Conservation (phyloP, 2,888 invertebrate species). For the Crocallis elinguaria region DNA sequence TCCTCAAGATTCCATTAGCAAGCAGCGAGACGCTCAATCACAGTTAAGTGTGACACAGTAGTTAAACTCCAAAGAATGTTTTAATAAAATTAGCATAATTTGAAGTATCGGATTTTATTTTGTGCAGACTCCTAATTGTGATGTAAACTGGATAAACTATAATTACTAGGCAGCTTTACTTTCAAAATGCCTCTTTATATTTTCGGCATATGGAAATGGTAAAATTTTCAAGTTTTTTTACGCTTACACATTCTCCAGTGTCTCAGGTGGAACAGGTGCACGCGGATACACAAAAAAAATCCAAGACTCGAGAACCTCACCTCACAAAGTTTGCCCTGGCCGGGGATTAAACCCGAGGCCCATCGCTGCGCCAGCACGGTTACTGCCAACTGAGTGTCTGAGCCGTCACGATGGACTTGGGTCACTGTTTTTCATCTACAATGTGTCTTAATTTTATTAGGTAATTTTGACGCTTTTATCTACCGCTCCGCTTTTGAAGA, state of each 20-base stretch:
- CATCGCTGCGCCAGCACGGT: too few relatives aligned
- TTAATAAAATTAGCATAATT: background rate
- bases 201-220: too few relatives aligned
- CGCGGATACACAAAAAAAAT: too few relatives aligned
- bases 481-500: background rate
- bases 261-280: too few relatives aligned
- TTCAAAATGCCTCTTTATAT: too few relatives aligned
- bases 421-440: background rate
- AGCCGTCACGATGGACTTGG: background rate
- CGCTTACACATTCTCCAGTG: too few relatives aligned
- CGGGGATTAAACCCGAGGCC: too few relatives aligned
- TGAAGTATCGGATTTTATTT: background rate
- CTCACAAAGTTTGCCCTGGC: too few relatives aligned
- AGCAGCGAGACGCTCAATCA: background rate
- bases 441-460: slow-evolving; percentile 12
- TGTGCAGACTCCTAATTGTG: background rate
- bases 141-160: background rate
- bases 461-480: slow-evolving; percentile 10
- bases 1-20: slow-evolving; percentile 17
- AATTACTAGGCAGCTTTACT: too few relatives aligned
- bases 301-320: too few relatives aligned
- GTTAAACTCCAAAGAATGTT: background rate
- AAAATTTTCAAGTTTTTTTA: too few relatives aligned
- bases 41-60: slow-evolving; percentile 7
- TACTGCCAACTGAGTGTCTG: background rate